A percentile compares a stretch with the other conserved stretches of the same genome.
Evolutionary conservation across 2,113 vertebrate species (phyloP).

Genomic region (Haplochromis vanheusdeni): DNA sequence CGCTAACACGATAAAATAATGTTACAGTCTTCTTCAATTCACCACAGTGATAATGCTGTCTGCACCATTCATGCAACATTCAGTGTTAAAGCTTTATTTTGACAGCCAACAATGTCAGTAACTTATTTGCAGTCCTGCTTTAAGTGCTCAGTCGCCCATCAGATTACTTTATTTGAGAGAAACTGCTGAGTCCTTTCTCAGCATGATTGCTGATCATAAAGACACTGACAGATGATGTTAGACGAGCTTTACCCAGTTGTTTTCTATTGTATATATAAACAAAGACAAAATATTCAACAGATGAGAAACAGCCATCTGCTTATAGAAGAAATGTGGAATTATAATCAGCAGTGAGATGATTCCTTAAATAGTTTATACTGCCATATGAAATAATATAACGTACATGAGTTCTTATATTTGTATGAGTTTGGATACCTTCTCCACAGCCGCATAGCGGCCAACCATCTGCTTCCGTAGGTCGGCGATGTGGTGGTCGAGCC

Average conservation of each 20-base stretch:
- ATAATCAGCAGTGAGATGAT: constrained; percentile 34
- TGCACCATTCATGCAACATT: background rate
- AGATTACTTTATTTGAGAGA: background rate
- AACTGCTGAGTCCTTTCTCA: background rate
- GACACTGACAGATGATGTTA: background rate
- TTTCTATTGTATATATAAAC: constrained; percentile 16
- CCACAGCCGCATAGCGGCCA: constrained; percentile 81
- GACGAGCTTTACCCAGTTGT: constrained; percentile 2
- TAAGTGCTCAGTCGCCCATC: background rate
- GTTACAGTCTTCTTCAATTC: background rate
- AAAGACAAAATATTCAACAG: constrained; percentile 11
- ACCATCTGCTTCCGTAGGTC: constrained; percentile 91
- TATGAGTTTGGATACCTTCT: constrained; percentile 78
- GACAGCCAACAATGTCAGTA: background rate
- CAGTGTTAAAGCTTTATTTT: background rate
- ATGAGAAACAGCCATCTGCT: constrained; percentile 17
- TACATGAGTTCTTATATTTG: background rate
- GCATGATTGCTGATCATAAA: background rate
- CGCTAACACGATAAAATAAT: background rate
- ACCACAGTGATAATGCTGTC: background rate
- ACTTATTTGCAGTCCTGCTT: background rate
- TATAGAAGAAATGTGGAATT: constrained; percentile 20
- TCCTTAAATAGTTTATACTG: constrained; percentile 13
- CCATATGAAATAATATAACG: background rate
- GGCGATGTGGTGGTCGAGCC: constrained; percentile 91